A percentile compares a stretch with the other conserved stretches of the same genome.
Conservation (phyloP, 92 coral and sea anemone species). For the Montipora capitata region DNA sequence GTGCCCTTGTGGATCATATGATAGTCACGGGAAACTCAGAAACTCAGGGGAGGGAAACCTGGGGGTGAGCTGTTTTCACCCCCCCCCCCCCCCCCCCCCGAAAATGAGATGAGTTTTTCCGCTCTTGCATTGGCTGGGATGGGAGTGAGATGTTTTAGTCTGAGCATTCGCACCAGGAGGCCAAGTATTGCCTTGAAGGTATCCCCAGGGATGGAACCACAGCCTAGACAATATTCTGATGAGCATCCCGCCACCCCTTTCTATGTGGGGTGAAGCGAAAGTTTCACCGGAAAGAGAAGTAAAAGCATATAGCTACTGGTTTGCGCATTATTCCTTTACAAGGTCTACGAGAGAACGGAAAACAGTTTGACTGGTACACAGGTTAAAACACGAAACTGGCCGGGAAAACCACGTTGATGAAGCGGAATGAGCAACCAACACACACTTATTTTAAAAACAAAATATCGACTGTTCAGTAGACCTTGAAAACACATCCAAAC, state of each 20-base stretch:
- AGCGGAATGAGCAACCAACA: not conserved
- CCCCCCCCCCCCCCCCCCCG: not conserved
- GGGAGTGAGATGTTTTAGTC: not conserved
- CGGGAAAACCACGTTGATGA: not conserved
- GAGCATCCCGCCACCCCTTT: not conserved
- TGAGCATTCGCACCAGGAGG: not conserved
- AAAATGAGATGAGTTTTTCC: not conserved
- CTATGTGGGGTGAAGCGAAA: not conserved
- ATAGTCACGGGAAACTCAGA: not conserved
- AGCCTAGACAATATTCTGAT: not conserved
- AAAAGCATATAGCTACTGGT: not conserved
- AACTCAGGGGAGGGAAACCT: conserved; percentile 1
- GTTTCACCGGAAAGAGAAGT: conserved; percentile 2
- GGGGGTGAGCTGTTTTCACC: not conserved
- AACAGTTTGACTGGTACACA: not conserved
- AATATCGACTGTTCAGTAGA: not conserved
- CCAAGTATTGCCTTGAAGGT: not conserved
- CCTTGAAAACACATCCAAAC: not conserved
- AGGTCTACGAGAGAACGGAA: not conserved
- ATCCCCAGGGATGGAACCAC: not conserved
- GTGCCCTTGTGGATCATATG: not conserved
- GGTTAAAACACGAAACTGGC: not conserved
- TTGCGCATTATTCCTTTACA: not conserved
- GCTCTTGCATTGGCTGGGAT: not conserved
- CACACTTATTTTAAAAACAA: not conserved